Evolutionary conservation across 1,140 invertebrate genomes (phyloP).

Genomic region (Thaumatotibia leucotreta): DNA sequence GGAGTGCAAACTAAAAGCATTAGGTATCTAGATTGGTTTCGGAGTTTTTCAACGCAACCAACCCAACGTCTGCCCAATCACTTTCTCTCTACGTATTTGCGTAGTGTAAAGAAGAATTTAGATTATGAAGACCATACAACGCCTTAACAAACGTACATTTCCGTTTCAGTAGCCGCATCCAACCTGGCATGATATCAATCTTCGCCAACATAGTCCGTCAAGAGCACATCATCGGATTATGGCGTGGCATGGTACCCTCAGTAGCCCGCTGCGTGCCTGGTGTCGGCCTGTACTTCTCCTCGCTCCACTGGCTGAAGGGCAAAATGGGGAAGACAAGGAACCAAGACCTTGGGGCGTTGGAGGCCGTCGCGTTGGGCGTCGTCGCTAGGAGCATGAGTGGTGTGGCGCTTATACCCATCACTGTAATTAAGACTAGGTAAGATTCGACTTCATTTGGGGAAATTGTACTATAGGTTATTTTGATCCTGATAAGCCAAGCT

Average conservation of each 20-base stretch:
- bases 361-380: slow-evolving; percentile 86
- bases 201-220: slow-evolving; percentile 82
- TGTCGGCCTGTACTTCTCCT: slow-evolving; percentile 93
- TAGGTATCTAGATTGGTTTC: no score
- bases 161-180: slow-evolving; percentile 65
- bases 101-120: no score
- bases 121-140: no score
- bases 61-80: no score
- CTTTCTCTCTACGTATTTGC: no score
- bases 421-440: slow-evolving; percentile 95
- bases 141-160: no score
- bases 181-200: slow-evolving; percentile 83
- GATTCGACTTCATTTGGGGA: slow-evolving; percentile 26
- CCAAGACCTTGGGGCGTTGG: slow-evolving; percentile 75
- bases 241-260: slow-evolving; percentile 92
- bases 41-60: no score
- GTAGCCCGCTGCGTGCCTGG: slow-evolving; percentile 92
- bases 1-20: no score
- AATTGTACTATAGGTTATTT: no score
- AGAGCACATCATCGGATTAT: slow-evolving; percentile 86
- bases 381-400: slow-evolving; percentile 89
- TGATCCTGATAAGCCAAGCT: no score
- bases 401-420: slow-evolving; percentile 91
- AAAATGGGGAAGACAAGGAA: slow-evolving; percentile 79
- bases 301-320: slow-evolving; percentile 87